These are phyloP conservation scores for Scolopax bukidnonensis DNA, from an alignment of 2,797 vertebrate genomes.

Conservation along the genomic window DNA sequence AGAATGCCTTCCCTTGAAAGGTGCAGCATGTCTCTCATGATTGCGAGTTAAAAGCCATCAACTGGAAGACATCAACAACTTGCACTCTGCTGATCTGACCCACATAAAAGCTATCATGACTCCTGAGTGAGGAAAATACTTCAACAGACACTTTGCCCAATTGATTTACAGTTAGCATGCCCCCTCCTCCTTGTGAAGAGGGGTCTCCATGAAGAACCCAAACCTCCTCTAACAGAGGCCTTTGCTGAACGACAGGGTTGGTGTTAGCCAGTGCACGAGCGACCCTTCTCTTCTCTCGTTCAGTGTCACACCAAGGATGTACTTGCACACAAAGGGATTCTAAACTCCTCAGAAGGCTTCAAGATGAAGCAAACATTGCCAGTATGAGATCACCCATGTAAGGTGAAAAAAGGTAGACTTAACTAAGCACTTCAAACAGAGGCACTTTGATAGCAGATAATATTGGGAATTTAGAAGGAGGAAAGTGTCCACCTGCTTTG, in stretches of 20 bases:
- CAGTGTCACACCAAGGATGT: background rate
- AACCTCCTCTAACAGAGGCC: background rate
- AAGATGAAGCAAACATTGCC: background rate
- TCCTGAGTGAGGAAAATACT: background rate
- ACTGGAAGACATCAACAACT: background rate
- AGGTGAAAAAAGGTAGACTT: background rate
- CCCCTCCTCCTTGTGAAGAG: background rate
- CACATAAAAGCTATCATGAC: background rate
- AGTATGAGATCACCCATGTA: background rate
- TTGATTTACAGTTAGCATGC: background rate
- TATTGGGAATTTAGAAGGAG: background rate
- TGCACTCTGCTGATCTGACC: background rate
- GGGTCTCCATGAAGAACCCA: background rate
- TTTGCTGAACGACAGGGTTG: background rate
- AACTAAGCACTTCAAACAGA: background rate
- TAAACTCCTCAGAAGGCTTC: background rate
- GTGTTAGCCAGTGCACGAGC: rapidly evolving
- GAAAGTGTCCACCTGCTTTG: background rate
- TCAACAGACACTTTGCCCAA: background rate
- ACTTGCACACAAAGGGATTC: background rate
- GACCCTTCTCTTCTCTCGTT: background rate
- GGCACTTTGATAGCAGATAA: background rate
- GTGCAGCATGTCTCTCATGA: background rate
- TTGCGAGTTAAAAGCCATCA: rapidly evolving
- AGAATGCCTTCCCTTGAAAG: background rate